These are phyloP conservation scores for Telmatherina bonti DNA, from an alignment of 2,797 vertebrate species.

Conservation along the genomic window DNA sequence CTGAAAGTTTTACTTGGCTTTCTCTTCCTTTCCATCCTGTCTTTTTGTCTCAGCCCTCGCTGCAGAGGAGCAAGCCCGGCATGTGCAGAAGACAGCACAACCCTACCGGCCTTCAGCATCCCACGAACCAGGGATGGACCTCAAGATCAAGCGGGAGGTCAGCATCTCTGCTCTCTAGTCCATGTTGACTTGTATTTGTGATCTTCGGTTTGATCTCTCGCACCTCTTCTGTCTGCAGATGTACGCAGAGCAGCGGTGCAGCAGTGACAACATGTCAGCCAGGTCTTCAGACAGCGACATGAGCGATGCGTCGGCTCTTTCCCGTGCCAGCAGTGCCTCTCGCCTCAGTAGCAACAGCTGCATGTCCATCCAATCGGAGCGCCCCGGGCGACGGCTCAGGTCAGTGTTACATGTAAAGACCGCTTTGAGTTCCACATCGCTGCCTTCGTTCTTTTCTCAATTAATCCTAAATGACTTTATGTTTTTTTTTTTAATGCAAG, in stretches of 20 bases:
- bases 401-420: conserved; percentile 71
- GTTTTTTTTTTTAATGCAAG: conserved; percentile 42
- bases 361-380: conserved; percentile 98
- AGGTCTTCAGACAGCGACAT: conserved; percentile 96
- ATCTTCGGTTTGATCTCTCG: neutral
- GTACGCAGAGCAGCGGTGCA: conserved; percentile 93
- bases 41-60: conserved; percentile 85
- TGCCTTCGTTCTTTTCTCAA: neutral
- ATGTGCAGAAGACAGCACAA: conserved; percentile 94
- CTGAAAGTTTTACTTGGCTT: neutral
- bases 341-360: conserved; percentile 98
- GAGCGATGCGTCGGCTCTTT: conserved; percentile 95
- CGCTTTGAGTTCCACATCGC: neutral
- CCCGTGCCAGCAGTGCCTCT: conserved; percentile 98
- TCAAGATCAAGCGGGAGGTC: conserved; percentile 91
- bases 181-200: neutral
- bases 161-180: conserved; percentile 49
- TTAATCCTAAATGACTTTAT: neutral
- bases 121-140: conserved; percentile 92
- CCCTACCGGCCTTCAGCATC: conserved; percentile 93
- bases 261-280: conserved; percentile 96
- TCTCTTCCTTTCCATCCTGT: neutral
- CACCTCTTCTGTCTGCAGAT: conserved; percentile 65
- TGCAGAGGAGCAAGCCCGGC: conserved; percentile 92
- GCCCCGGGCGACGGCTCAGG: conserved; percentile 93